Evolutionary conservation across 92 coral and sea anemone genomes (phyloP).

Genomic region (Porites evermanni): DNA sequence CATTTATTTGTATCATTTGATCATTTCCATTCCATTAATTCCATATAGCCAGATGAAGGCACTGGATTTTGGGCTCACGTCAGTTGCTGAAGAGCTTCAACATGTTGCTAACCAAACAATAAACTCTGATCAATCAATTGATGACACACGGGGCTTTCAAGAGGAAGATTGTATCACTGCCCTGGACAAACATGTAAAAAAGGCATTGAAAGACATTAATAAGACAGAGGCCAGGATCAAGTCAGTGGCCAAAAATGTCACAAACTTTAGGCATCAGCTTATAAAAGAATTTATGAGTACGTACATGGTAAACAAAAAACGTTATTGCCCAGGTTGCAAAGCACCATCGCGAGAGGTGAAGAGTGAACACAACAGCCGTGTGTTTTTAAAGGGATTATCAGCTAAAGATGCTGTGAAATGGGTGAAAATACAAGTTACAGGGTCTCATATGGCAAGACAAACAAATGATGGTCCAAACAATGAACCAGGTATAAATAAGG

Average conservation of each 20-base stretch:
- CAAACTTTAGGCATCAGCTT: constrained; percentile 85
- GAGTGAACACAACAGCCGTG: constrained; percentile 77
- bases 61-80: constrained; percentile 85
- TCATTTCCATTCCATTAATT: not conserved
- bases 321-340: constrained; percentile 78
- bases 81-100: constrained; percentile 80
- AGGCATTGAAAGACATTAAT: constrained; percentile 65
- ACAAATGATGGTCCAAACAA: not conserved
- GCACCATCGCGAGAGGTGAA: constrained; percentile 90
- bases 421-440: constrained; percentile 65
- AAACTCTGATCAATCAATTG: not conserved
- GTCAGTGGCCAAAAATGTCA: constrained; percentile 84
- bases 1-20: not conserved
- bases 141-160: constrained; percentile 37
- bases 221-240: constrained; percentile 76
- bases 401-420: constrained; percentile 79
- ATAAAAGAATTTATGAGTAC: constrained; percentile 79
- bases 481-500: constrained; percentile 5
- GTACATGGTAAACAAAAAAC: constrained; percentile 69
- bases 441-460: constrained; percentile 30
- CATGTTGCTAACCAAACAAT: constrained; percentile 65
- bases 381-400: constrained; percentile 84
- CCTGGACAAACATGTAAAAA: constrained; percentile 67
- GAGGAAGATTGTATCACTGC: constrained; percentile 58
- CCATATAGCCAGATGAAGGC: constrained; percentile 90